Evolutionary conservation across 2,888 invertebrate species (phyloP), one percentile per base, ranked within the genome.

Genomic region (Steinernema hermaphroditum): DNA sequence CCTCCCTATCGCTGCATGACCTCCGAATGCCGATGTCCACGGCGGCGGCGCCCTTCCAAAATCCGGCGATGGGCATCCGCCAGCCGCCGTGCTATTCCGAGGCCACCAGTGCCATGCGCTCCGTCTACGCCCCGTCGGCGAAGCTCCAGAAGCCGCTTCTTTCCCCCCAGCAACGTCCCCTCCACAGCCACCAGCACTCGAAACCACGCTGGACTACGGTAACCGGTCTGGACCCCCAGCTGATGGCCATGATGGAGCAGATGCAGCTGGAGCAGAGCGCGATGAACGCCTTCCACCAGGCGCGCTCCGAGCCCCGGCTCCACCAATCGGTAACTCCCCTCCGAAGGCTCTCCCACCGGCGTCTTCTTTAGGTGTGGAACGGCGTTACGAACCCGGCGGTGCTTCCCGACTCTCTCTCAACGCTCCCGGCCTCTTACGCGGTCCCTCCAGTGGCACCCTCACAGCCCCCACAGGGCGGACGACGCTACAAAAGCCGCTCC

Each of bases 401-500:
- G 29, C 62, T 32, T 16, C 62, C 29, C 12, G 62, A 62, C 6
- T 12, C 62, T 12, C 29, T 62, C 6, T 16, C 24, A 16, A 34
- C 16, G 34, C 9, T 29, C 54, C 54, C 54, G 24, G 22, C 4
- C 12, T 27, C 24, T 16, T 62, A 62, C 29, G 9, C 62, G 1
- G 27, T 62, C 16, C 6, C 29, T 34, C 2, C 29, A 29, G 32
- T 62, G 9, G 32, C 22, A 9, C 46, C 6, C 22, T 9, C 46
- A 2, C 46, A 43, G 43, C 41, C 71, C 19, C 43, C 57, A n/a
- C 72, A 72, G 34, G 69, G 49, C 22, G 68, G 68, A 16, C 74
- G 74, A 6, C 70, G 74, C 34, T 73, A 73, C 54, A 29, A 70
- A 34, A 49, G 29, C 19, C 57, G 72, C 0, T 73, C 74, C 16